Evolutionary conservation across 2,888 invertebrate species (phyloP).

Genomic region (Pheosia tremula): DNA sequence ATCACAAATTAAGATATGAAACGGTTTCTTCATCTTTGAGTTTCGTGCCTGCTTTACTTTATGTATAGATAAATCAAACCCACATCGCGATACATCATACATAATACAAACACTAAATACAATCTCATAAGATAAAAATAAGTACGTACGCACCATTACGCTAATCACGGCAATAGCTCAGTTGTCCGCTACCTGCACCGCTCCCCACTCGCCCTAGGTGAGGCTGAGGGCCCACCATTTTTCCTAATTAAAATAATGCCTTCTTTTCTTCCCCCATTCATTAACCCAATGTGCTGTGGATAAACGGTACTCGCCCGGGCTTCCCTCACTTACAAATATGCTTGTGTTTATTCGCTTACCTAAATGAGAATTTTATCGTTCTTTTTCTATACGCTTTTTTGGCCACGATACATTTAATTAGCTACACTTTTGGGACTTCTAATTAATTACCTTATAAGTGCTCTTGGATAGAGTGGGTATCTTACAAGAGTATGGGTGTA

Average conservation of each 20-base stretch:
- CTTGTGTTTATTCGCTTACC: conserved; percentile 65
- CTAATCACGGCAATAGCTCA: conserved; percentile 56
- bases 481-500: neutral
- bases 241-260: conserved; percentile 83
- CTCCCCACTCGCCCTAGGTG: conserved; percentile 49
- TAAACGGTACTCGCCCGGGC: conserved; percentile 74
- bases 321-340: conserved; percentile 67
- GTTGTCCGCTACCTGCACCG: conserved; percentile 19
- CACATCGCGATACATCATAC: conserved; percentile 3
- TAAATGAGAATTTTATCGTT: conserved; percentile 66
- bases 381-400: conserved; percentile 60
- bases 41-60: too few relatives aligned
- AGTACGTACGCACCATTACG: conserved; percentile 36
- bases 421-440: conserved; percentile 53
- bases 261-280: conserved; percentile 78
- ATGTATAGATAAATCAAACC: neutral
- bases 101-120: conserved; percentile 14
- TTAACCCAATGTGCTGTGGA: conserved; percentile 80
- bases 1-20: too few relatives aligned
- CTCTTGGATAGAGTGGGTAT: conserved; percentile 18
- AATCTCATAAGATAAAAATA: conserved; percentile 3
- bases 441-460: conserved; percentile 47
- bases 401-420: conserved; percentile 57
- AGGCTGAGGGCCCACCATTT: conserved; percentile 60
- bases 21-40: too few relatives aligned